Evolutionary conservation across 2,888 invertebrate genomes (phyloP).

Genomic region (Drosophila pseudotalamancana): DNA sequence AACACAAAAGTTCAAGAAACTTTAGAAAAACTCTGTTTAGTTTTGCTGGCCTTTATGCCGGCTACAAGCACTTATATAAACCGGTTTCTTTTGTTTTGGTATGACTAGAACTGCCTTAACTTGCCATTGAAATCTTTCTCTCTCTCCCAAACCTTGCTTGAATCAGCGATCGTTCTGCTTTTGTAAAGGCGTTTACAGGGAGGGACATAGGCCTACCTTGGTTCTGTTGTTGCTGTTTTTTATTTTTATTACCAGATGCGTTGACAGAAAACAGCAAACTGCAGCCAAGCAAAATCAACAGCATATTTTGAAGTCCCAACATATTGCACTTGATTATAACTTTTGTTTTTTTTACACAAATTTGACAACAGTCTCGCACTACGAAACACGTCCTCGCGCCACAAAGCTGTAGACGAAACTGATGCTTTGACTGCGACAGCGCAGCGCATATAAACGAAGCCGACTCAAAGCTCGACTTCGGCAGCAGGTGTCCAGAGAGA

Average conservation of each 20-base stretch:
- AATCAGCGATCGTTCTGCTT: conserved; percentile 27
- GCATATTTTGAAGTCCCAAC: conserved; percentile 41
- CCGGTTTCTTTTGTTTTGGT: conserved; percentile 65
- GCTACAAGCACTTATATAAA: conserved; percentile 21
- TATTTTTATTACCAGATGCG: conserved; percentile 57
- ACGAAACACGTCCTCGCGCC: conserved; percentile 42
- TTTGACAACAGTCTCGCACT: conserved; percentile 1
- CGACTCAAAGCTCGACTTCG: conserved; percentile 34
- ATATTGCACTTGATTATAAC: conserved; percentile 50
- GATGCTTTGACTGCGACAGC: conserved; percentile 62
- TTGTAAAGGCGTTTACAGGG: neutral
- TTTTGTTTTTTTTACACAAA: conserved; percentile 18
- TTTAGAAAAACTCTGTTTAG: conserved; percentile 24
- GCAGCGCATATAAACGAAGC: conserved; percentile 74
- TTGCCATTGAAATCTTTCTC: conserved; percentile 50
- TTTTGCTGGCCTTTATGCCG: conserved; percentile 16
- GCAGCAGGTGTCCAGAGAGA: neutral
- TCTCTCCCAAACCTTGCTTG: conserved; percentile 33
- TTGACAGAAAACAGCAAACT: conserved; percentile 53
- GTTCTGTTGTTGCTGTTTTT: conserved; percentile 46
- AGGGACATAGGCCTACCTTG: conserved; percentile 81
- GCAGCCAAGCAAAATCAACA: conserved; percentile 60
- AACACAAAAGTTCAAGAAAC: conserved; percentile 22
- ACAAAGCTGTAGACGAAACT: conserved; percentile 71
- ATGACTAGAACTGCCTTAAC: conserved; percentile 48